These are phyloP conservation scores for Lytechinus variegatus DNA, from an alignment of 35 echinoderm and acorn worm genomes.

Conservation along the genomic window DNA sequence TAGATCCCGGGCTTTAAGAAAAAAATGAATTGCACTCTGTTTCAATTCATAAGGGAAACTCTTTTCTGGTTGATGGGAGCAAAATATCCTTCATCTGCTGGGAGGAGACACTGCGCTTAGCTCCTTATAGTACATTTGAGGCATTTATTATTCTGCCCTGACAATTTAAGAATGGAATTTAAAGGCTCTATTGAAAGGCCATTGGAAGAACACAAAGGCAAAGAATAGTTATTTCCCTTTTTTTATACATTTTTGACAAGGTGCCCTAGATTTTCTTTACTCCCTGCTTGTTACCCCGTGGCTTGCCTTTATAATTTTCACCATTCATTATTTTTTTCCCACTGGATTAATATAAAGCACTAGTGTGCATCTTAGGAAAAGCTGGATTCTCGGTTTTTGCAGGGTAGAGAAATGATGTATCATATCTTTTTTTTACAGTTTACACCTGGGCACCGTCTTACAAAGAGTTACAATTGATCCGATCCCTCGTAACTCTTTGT, in stretches of 20 bases:
- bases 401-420: too few species aligned
- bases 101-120: not conserved
- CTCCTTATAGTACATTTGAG: not conserved
- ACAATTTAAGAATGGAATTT: not conserved
- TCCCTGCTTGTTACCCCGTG: not conserved
- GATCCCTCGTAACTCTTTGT: too few species aligned
- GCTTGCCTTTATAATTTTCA: not conserved
- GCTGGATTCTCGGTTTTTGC: too few species aligned
- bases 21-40: not conserved
- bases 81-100: not conserved
- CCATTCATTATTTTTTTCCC: not conserved
- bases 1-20: not conserved
- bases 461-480: too few species aligned
- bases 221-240: not conserved
- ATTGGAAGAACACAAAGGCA: not conserved
- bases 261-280: constrained; percentile 1
- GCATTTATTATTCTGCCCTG: not conserved
- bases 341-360: too few species aligned
- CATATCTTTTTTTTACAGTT: too few species aligned
- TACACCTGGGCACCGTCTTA: too few species aligned
- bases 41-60: not conserved
- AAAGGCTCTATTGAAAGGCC: constrained; percentile 4
- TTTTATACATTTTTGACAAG: not conserved
- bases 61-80: not conserved
- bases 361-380: too few species aligned